A percentile compares a stretch with the other conserved stretches of the same genome.
These are phyloP conservation scores for Hoplodrina ambigua DNA, from an alignment of 2,888 invertebrate species.

Conservation along the genomic window DNA sequence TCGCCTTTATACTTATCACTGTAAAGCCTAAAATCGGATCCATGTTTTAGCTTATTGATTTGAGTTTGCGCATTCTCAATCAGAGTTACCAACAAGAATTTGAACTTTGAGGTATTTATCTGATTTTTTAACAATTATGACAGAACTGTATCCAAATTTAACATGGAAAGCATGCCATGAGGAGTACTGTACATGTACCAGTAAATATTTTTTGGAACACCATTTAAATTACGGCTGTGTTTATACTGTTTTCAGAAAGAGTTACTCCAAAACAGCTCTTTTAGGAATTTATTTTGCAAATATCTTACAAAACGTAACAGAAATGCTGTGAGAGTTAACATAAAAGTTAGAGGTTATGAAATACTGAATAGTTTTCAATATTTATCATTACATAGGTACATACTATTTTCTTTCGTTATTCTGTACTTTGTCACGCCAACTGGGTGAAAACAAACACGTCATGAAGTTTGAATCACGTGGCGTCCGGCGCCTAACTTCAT, in stretches of 20 bases:
- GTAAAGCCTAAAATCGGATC: neutral
- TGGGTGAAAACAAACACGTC: too few relatives aligned
- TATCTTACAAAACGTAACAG: conserved; percentile 3
- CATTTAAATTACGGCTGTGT: neutral
- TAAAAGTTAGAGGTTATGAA: neutral
- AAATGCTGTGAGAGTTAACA: neutral
- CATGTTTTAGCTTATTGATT: neutral
- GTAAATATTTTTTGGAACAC: neutral
- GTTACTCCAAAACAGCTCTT: neutral
- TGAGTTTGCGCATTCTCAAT: neutral
- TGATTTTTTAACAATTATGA: conserved; percentile 3
- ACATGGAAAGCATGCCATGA: neutral
- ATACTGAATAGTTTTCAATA: neutral
- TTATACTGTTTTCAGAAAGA: neutral
- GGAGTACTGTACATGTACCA: neutral
- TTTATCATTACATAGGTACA: neutral
- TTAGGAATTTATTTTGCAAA: neutral
- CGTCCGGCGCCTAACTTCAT: too few relatives aligned
- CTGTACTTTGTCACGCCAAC: neutral
- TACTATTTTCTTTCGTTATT: neutral
- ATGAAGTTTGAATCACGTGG: neutral
- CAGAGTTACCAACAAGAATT: neutral
- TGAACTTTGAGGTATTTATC: neutral
- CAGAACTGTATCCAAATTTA: neutral
- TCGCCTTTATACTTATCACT: neutral